Evolutionary conservation across 2,888 invertebrate species (phyloP), one percentile per base, ranked within the genome.

Genomic region (Mechanitis mazaeus): DNA sequence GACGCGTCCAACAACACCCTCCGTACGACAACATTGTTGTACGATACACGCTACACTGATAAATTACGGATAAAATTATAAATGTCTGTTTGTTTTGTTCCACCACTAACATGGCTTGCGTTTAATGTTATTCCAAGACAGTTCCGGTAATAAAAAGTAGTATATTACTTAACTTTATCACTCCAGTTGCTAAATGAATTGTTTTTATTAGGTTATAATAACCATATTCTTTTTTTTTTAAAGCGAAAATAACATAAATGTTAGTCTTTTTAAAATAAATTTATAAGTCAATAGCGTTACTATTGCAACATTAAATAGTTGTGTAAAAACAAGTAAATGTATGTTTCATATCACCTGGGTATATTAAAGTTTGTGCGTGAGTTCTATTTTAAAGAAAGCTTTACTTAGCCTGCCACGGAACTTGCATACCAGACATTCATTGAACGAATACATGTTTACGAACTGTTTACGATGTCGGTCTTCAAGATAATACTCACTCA

Each of bases 21-120:
- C 71, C 74, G 75, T 78, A 79, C 76, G 74, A 75, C 76, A 78
- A 81, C 79, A 79, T 79, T 82, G 82, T 84, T 75, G 74, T 75
- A 35, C 63, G 58, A 58, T 64, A 67, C 64, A 62, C 63, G 67
- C 59, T 46, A 61, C 63, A 54, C 46, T 59, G 45, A 58, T 67
- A 63, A 64, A 58, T 63, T 56, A 61, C 45, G 46, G 57, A 64
- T 63, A 54, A 66, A 63, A 64, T 63, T 65, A 61, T 66, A 62
- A 60, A 63, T 58, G 45, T 53, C 38, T 54, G 46, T 61, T 57
- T 53, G 35, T 46, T 58, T 31, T 55, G 55, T 46, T 56, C 60
- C 55, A 56, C 58, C 38, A 55, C 45, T 38, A 55, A 50, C 54
- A 56, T 60, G 58, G 56, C 46, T 31, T 42, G 55, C 42, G 45